Conservation (phyloP, 2,888 invertebrate genomes). For the Aradus depressus region DNA sequence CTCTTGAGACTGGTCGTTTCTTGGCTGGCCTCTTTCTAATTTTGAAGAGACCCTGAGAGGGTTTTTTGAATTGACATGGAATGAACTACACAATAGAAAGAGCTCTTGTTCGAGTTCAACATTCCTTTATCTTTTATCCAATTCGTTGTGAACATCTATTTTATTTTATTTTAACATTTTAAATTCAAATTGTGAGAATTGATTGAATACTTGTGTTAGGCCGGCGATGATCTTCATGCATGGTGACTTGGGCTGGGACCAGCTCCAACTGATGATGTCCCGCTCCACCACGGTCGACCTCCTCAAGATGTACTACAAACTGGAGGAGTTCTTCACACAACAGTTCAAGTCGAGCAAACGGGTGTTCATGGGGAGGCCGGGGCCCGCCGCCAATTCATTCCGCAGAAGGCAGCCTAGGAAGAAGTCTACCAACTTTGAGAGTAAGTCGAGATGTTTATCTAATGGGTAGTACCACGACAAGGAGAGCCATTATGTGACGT, state of each 20-base stretch:
- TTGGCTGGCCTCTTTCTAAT: too few relatives aligned
- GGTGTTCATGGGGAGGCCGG: slow-evolving; percentile 49
- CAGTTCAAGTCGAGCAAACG: slow-evolving; percentile 93
- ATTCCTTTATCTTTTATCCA: neutral
- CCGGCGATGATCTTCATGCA: slow-evolving; percentile 86
- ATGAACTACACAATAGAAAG: too few relatives aligned
- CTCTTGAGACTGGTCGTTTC: too few relatives aligned
- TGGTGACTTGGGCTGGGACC: slow-evolving; percentile 89
- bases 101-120: neutral
- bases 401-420: slow-evolving; percentile 28
- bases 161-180: neutral
- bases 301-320: slow-evolving; percentile 89
- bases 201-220: slow-evolving; percentile 38
- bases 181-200: neutral
- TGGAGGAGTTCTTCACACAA: slow-evolving; percentile 95
- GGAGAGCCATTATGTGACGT: too few relatives aligned
- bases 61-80: too few relatives aligned
- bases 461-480: too few relatives aligned
- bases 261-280: slow-evolving; percentile 90
- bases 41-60: too few relatives aligned
- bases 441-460: too few relatives aligned
- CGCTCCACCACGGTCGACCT: slow-evolving; percentile 95
- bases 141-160: neutral
- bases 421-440: slow-evolving; percentile 26
- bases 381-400: slow-evolving; percentile 27